Base-by-base conservation (phyloP, 2,797 vertebrate species). In the Zonotrichia albicollis region DNA sequence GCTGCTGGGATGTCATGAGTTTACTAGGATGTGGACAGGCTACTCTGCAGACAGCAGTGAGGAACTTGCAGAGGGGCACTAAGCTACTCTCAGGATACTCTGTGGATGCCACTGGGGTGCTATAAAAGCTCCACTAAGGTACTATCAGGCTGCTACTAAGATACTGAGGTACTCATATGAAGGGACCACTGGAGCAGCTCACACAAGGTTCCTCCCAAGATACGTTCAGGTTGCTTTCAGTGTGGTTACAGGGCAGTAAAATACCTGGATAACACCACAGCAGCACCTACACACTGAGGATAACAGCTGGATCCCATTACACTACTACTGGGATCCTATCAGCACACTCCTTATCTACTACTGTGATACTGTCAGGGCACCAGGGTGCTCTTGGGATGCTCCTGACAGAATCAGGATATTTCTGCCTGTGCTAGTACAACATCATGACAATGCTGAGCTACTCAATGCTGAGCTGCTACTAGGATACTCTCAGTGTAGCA, bases 91-190 rank as follows among this genome's bases (percentile, higher is more conserved):
- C 22, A 61, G 67, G 79, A 30, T 83, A 26, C 51, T 61, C 1
- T 19, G 32, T 18, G 51, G 48, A 15, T 88, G 45, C 36, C 54
- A 3, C 36, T 23, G 48, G 32, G 42, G 6, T 48, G 16, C 54
- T 68, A 21, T 3, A 4, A 16, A 30, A 48, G 7, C 6, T 3
- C 27, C 30, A 1, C 16, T 46, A 1, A 62, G 66, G 12, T 48
- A 3, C 54, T 22, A 1, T 21, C 45, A 67, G 40, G 21, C 20
- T 10, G 3, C 70, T 66, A 1, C 16, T 22, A 1, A 48, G 57
- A 2, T 61, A 6, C 4, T 30, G 67, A 51, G 72, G 5, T 76
- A 10, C 20, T 64, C 0, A 0, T 10, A 2, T 3, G 42, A 30
- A 36, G n/a, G 9, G 26, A 3, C 13, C 13, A 1, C 40, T 64